phyloP scores from a whole-genome alignment of 2,888 invertebrate genomes.

The Belgica antarctica region DNA sequence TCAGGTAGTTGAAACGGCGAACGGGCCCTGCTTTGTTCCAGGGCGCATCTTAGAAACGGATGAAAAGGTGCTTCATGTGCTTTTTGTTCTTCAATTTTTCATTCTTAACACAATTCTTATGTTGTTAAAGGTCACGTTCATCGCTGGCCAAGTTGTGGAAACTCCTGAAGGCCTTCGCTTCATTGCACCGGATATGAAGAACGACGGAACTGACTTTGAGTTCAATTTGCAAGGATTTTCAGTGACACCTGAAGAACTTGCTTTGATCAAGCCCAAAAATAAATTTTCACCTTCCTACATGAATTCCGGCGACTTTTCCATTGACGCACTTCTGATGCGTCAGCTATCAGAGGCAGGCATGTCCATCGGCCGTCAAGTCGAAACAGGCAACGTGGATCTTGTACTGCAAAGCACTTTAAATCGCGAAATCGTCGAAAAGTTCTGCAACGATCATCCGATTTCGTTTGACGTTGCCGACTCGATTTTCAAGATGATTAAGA shows the following conservation, averaged over 20 bases:
- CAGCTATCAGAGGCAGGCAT: conserved; percentile 69
- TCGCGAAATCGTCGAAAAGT: conserved; percentile 45
- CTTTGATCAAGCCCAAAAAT: conserved; percentile 53
- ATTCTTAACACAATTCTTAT: too few relatives aligned
- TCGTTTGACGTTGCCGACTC: conserved; percentile 28
- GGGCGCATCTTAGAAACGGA: conserved; percentile 72
- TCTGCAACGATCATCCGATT: conserved; percentile 27
- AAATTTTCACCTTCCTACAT: conserved; percentile 51
- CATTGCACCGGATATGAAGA: conserved; percentile 66
- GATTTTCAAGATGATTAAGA: conserved; percentile 44
- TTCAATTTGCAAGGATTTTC: conserved; percentile 70
- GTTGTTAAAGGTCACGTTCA: conserved; percentile 67
- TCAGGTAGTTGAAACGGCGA: conserved; percentile 70
- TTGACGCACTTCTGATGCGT: conserved; percentile 64
- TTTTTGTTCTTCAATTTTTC: too few relatives aligned
- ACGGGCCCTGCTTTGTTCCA: conserved; percentile 68
- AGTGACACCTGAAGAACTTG: conserved; percentile 57
- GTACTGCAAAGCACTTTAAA: conserved; percentile 56
- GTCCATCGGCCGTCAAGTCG: conserved; percentile 65
- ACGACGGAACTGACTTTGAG: conserved; percentile 64
- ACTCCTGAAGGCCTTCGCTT: conserved; percentile 69
- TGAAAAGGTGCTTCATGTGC: conserved; percentile 54
- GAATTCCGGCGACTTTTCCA: conserved; percentile 61
- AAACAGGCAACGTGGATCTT: conserved; percentile 63
- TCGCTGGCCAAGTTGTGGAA: conserved; percentile 74